These are phyloP conservation scores for Autographa gamma DNA, from an alignment of 2,888 invertebrate genomes.

Conservation along the genomic window DNA sequence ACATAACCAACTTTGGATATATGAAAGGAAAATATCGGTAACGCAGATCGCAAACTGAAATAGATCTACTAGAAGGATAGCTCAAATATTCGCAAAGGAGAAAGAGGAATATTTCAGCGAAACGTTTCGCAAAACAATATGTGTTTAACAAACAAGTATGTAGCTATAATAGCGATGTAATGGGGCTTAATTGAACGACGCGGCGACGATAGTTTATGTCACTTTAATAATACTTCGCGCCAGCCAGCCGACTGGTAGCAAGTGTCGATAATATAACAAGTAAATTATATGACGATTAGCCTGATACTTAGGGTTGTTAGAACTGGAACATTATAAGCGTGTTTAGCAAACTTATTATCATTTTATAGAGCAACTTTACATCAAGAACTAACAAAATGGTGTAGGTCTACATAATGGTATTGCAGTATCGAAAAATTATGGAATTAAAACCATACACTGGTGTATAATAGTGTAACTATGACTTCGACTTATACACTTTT, in stretches of 20 bases:
- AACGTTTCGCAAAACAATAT: conserved; percentile 31
- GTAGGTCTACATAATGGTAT: too few relatives aligned
- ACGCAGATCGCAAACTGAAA: neutral
- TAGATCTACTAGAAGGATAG: neutral
- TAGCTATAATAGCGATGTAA: conserved; percentile 56
- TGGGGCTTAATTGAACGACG: conserved; percentile 67
- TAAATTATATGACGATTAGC: conserved; percentile 31
- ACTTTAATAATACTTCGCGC: conserved; percentile 50
- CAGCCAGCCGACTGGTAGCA: conserved; percentile 16
- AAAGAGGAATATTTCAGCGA: conserved; percentile 15
- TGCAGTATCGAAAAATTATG: too few relatives aligned
- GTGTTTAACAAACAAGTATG: conserved; percentile 58
- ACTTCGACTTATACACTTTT: too few relatives aligned
- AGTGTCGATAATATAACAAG: conserved; percentile 30
- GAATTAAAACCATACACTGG: too few relatives aligned
- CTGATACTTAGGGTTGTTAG: conserved; percentile 9
- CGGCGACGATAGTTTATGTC: conserved; percentile 55
- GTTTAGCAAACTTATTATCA: neutral
- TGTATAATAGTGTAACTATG: too few relatives aligned
- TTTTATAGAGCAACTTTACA: too few relatives aligned
- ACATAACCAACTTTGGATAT: neutral
- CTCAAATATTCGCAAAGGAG: conserved; percentile 6
- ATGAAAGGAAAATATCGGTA: conserved; percentile 1
- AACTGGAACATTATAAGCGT: conserved; percentile 15
- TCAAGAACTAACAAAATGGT: too few relatives aligned